phyloP scores from a whole-genome alignment of 2,797 vertebrate genomes.

The Mycteria americana region DNA sequence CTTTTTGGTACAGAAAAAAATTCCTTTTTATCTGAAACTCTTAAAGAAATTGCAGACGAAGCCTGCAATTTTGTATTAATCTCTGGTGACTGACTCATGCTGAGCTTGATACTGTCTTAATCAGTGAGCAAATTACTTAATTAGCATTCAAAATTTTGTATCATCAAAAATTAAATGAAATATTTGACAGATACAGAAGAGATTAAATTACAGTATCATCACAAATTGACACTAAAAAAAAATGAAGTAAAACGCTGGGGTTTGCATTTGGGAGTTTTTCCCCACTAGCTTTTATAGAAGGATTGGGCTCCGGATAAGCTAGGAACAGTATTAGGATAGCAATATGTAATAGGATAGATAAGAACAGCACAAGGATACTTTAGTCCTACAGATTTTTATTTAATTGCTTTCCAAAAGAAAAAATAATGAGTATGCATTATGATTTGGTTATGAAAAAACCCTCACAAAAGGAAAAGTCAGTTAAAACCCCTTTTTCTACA shows the following conservation, averaged over 20 bases:
- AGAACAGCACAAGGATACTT: neutral
- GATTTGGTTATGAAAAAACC: neutral
- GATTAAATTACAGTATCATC: neutral
- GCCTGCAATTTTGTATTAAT: neutral
- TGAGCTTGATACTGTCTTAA: neutral
- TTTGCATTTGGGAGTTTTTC: neutral
- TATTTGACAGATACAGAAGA: neutral
- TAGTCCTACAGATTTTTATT: neutral
- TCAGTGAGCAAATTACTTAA: neutral
- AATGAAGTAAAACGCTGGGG: accelerated
- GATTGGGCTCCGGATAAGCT: neutral
- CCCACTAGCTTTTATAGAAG: neutral
- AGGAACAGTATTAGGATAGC: neutral
- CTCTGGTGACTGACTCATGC: neutral
- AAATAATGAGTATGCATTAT: neutral
- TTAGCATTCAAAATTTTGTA: neutral
- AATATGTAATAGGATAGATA: neutral
- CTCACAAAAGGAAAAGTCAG: neutral
- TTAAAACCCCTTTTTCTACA: neutral
- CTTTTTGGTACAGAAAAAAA: neutral
- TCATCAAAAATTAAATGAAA: neutral
- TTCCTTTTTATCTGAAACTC: neutral
- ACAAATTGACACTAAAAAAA: neutral
- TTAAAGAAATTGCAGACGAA: neutral
- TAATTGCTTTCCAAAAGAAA: neutral